Evolutionary conservation across 2,113 vertebrate genomes (phyloP).

Genomic region (Genyomyrus donnyi): DNA sequence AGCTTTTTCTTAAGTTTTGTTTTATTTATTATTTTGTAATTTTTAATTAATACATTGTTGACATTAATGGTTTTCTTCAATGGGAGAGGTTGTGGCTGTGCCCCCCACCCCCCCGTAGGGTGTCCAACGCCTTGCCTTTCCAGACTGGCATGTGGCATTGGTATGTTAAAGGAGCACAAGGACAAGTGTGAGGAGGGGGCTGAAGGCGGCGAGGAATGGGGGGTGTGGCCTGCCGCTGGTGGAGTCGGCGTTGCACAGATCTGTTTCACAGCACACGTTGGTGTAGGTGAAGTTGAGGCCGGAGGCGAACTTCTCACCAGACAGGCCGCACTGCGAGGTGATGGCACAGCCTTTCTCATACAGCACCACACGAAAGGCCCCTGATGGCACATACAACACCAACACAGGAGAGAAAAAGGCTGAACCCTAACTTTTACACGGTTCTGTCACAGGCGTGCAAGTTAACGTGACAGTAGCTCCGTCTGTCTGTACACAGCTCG

Average conservation of each 20-base stretch:
- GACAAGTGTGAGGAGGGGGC: slow-evolving; percentile 30
- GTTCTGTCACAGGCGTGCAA: not conserved
- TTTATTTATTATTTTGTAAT: not conserved
- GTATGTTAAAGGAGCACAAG: slow-evolving; percentile 35
- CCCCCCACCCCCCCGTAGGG: too few species aligned
- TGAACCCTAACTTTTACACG: not conserved
- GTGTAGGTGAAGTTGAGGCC: slow-evolving; percentile 59
- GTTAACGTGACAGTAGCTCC: not conserved
- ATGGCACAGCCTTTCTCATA: slow-evolving; percentile 61
- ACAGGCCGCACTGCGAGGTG: slow-evolving; percentile 46
- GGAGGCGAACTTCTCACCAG: slow-evolving; percentile 44
- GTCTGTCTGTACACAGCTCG: not conserved
- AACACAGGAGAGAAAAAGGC: not conserved
- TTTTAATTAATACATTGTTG: not conserved
- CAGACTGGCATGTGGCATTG: not conserved
- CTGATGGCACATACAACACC: slow-evolving; percentile 30
- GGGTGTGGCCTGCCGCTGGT: slow-evolving; percentile 26
- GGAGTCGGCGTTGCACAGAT: slow-evolving; percentile 57
- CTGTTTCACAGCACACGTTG: slow-evolving; percentile 57
- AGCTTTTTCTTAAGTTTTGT: not conserved
- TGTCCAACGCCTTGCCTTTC: not conserved
- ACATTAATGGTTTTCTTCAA: not conserved
- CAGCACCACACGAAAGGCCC: slow-evolving; percentile 45
- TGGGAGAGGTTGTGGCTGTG: not conserved
- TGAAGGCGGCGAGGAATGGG: not conserved